Percentiles rank a stretch among this genome's conserved stretches.
These are phyloP conservation scores for Blastobasis adustella DNA, from an alignment of 2,888 invertebrate genomes.

Conservation along the genomic window DNA sequence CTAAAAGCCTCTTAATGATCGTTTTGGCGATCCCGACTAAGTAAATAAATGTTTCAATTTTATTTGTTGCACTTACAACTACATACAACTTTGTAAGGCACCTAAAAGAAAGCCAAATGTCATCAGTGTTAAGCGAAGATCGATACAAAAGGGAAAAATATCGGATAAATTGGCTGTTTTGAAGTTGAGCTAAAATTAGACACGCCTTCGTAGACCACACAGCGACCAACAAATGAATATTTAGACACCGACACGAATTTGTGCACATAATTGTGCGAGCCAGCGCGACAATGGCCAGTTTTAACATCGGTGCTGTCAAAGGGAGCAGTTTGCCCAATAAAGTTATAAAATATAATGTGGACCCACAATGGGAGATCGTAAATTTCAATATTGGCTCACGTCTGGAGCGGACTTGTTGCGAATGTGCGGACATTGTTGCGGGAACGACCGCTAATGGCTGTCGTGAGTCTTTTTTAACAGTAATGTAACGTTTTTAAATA, in stretches of 20 bases:
- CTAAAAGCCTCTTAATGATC: too few species aligned
- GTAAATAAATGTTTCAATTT: too few species aligned
- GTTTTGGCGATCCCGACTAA: too few species aligned
- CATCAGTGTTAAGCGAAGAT: too few species aligned
- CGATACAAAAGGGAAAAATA: too few species aligned
- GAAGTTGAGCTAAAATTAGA: slow-evolving; percentile 28
- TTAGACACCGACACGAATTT: slow-evolving; percentile 24
- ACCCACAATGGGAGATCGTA: slow-evolving; percentile 47
- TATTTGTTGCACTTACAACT: too few species aligned
- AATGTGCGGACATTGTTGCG: slow-evolving; percentile 41
- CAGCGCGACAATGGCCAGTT: neutral
- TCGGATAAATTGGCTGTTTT: slow-evolving; percentile 16
- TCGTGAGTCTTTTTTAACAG: too few species aligned
- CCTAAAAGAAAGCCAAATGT: too few species aligned
- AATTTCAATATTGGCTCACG: slow-evolving; percentile 56
- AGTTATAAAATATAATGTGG: slow-evolving; percentile 46
- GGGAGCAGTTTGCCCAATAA: slow-evolving; percentile 35
- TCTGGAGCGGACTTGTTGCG: slow-evolving; percentile 13
- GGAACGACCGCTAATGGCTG: neutral
- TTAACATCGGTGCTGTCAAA: slow-evolving; percentile 26
- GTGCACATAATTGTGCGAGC: slow-evolving; percentile 17
- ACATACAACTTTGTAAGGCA: too few species aligned
- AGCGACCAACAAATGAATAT: slow-evolving; percentile 23
- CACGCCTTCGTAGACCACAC: slow-evolving; percentile 34
- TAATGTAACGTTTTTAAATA: too few species aligned